Conservation (phyloP, 2,888 invertebrate species). For the Exocentrus adspersus region DNA sequence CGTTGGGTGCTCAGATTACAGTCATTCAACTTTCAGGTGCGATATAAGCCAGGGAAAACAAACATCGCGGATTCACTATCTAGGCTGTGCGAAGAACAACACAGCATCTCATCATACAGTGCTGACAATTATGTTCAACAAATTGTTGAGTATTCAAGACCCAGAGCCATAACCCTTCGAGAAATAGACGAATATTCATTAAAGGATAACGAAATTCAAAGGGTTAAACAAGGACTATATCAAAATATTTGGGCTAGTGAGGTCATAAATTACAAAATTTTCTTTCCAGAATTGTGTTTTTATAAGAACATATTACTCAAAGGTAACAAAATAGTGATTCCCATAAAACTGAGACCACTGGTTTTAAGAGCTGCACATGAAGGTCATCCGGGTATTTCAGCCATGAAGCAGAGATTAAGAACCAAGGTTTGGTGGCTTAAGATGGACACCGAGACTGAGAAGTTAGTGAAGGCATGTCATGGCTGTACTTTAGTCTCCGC, state of each 20-base stretch:
- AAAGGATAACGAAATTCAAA: constrained; percentile 23
- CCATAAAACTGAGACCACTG: constrained; percentile 31
- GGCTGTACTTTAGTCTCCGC: too few relatives aligned
- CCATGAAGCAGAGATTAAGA: constrained; percentile 52
- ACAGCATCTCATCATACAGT: neutral
- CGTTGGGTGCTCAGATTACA: constrained; percentile 26
- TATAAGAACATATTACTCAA: constrained; percentile 41
- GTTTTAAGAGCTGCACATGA: constrained; percentile 49
- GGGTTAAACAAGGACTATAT: constrained; percentile 20
- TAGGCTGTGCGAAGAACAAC: neutral
- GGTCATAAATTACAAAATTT: constrained; percentile 30
- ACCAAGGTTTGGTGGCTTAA: constrained; percentile 57
- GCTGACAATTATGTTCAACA: constrained; percentile 20
- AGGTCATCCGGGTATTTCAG: constrained; percentile 56
- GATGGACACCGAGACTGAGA: constrained; percentile 47
- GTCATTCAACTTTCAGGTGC: neutral
- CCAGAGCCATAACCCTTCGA: constrained; percentile 30
- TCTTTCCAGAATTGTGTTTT: constrained; percentile 51
- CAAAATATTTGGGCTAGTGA: constrained; percentile 20
- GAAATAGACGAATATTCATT: constrained; percentile 29
- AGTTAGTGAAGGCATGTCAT: too few relatives aligned
- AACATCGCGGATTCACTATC: constrained; percentile 5
- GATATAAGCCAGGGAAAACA: neutral
- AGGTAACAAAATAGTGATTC: constrained; percentile 44
- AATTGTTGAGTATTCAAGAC: constrained; percentile 30